These are phyloP conservation scores for Agrotis exclamationis DNA, from an alignment of 2,888 invertebrate species.

Conservation along the genomic window DNA sequence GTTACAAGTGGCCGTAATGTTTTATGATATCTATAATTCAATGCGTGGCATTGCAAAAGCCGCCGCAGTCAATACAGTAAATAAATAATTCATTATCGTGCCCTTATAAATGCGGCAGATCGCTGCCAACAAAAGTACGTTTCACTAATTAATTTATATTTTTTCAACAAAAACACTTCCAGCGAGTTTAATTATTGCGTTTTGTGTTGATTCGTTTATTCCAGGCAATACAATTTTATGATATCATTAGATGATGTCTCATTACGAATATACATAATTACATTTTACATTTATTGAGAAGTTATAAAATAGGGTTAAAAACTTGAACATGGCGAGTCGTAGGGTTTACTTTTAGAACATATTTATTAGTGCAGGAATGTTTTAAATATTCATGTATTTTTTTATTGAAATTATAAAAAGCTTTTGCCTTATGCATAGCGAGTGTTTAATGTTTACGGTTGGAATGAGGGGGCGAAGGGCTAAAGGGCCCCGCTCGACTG, in stretches of 20 bases:
- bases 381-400: slow-evolving; percentile 51
- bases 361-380: slow-evolving; percentile 34
- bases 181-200: slow-evolving; percentile 22
- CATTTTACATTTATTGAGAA: slow-evolving; percentile 19
- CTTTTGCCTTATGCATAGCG: slow-evolving; percentile 66
- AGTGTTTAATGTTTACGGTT: slow-evolving; percentile 73
- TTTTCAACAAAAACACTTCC: slow-evolving; percentile 19
- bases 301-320: not conserved
- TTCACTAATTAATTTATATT: slow-evolving; percentile 24
- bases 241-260: slow-evolving; percentile 1
- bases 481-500: slow-evolving; percentile 75
- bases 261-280: not conserved
- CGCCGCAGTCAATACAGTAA: slow-evolving; percentile 59
- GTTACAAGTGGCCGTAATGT: slow-evolving; percentile 59
- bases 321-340: slow-evolving; percentile 1
- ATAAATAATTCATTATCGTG: slow-evolving; percentile 67
- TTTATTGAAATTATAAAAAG: slow-evolving; percentile 62
- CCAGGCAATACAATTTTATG: slow-evolving; percentile 16
- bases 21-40: slow-evolving; percentile 67
- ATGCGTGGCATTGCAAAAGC: slow-evolving; percentile 64
- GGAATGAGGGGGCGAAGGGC: slow-evolving; percentile 66
- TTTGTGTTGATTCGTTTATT: slow-evolving; percentile 27
- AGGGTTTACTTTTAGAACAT: slow-evolving; percentile 34
- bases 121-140: slow-evolving; percentile 47
- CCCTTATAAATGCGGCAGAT: slow-evolving; percentile 53